Conservation (phyloP, 2,888 invertebrate species). For the Antheraea assamensis region DNA sequence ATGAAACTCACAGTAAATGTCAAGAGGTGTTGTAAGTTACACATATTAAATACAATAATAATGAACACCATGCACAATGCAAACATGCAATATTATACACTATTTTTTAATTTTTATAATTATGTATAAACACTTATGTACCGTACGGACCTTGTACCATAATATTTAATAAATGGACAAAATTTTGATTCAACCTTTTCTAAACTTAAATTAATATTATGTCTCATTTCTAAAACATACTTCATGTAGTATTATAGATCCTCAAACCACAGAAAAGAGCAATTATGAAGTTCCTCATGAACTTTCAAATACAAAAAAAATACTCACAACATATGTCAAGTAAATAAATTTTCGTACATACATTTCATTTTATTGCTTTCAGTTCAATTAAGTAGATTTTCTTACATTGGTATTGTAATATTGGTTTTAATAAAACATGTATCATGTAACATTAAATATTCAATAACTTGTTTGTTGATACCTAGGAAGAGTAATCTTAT, state of each 20-base stretch:
- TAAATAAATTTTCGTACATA: slow-evolving; percentile 55
- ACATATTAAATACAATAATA: slow-evolving; percentile 57
- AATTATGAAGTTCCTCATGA: neutral
- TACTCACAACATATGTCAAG: slow-evolving; percentile 22
- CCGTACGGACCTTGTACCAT: slow-evolving; percentile 64
- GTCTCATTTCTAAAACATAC: slow-evolving; percentile 42
- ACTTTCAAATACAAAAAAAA: slow-evolving; percentile 9
- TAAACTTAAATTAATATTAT: slow-evolving; percentile 67
- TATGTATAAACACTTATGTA: slow-evolving; percentile 56
- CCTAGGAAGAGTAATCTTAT: slow-evolving; percentile 24
- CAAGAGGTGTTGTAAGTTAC: slow-evolving; percentile 18
- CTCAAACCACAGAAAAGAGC: neutral
- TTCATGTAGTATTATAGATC: slow-evolving; percentile 22
- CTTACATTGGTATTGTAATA: slow-evolving; percentile 31
- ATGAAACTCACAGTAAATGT: slow-evolving; percentile 11
- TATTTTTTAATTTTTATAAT: slow-evolving; percentile 41
- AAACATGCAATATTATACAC: slow-evolving; percentile 60
- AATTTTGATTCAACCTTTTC: slow-evolving; percentile 42
- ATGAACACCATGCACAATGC: slow-evolving; percentile 68
- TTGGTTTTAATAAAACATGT: neutral
- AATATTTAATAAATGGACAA: slow-evolving; percentile 50
- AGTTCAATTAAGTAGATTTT: neutral
- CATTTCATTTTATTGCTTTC: slow-evolving; percentile 36
- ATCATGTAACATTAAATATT: neutral
- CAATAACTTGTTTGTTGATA: neutral